phyloP scores from a whole-genome alignment of 2,797 vertebrate species.

The Synaphobranchus kaupii region DNA sequence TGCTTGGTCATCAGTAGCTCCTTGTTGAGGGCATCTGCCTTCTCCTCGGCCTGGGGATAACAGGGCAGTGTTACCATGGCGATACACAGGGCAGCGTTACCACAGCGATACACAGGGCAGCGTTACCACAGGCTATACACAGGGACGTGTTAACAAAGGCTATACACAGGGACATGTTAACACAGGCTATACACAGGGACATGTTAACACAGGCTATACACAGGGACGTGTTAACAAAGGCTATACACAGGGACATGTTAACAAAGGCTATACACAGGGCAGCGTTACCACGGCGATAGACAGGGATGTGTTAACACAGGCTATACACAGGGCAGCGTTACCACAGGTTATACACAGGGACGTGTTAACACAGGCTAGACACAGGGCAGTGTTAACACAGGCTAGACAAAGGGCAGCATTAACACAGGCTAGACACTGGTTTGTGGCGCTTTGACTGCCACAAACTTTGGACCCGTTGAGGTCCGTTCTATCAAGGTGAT shows the following conservation, averaged over 20 bases:
- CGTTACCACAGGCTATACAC: not conserved
- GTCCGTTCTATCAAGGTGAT: no score
- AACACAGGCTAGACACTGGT: no score
- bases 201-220: not conserved
- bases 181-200: not conserved
- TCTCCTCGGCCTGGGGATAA: conserved; percentile 88
- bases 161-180: not conserved
- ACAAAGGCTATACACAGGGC: not conserved
- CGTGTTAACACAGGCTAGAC: not conserved
- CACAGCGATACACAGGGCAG: not conserved
- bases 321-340: not conserved
- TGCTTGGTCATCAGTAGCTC: conserved; percentile 97
- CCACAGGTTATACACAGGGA: not conserved
- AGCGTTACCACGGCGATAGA: not conserved
- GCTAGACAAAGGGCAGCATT: no score
- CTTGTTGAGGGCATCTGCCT: conserved; percentile 95
- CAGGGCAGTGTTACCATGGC: not conserved
- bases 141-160: not conserved
- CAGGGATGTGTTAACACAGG: not conserved
- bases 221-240: not conserved
- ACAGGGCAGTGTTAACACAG: not conserved
- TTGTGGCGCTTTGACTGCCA: no score
- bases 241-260: not conserved
- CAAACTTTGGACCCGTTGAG: no score
- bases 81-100: not conserved